phyloP scores from a whole-genome alignment of 2,797 vertebrate species.

The Amniataba percoides region DNA sequence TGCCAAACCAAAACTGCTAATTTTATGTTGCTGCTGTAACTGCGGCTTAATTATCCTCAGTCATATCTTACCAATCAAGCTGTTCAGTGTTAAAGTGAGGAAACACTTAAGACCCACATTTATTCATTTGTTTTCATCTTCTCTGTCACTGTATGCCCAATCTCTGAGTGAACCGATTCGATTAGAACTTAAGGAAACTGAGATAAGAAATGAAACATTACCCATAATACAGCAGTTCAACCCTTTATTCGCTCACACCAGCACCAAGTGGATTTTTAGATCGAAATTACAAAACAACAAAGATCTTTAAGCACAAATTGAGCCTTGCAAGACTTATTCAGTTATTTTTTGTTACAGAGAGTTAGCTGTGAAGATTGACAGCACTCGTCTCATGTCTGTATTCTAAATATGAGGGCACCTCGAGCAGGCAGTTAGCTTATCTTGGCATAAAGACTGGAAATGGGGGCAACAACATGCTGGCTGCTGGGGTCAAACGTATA shows the following conservation, averaged over 20 bases:
- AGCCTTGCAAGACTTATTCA: neutral
- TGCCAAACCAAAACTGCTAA: conserved; percentile 34
- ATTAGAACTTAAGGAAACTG: neutral
- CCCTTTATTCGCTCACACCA: neutral
- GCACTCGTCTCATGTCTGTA: too few species aligned
- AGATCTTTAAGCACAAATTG: neutral
- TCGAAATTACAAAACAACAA: neutral
- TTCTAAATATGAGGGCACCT: neutral
- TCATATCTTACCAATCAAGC: conserved; percentile 5
- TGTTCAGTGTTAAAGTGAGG: conserved; percentile 13
- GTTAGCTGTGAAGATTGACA: neutral
- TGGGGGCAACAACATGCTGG: neutral
- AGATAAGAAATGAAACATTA: neutral
- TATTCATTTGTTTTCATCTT: conserved; percentile 26
- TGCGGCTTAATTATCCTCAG: conserved; percentile 20
- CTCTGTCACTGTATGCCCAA: neutral
- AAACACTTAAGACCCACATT: conserved; percentile 22
- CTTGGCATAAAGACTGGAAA: neutral
- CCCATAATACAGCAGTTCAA: neutral
- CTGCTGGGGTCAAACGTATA: neutral
- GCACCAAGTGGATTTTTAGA: neutral
- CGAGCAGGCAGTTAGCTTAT: conserved; percentile 3
- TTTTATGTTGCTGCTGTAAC: conserved; percentile 17
- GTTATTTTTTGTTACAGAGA: neutral
- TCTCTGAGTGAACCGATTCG: neutral